Percentiles rank a stretch among this genome's conserved stretches.
Evolutionary conservation across 2,888 invertebrate species (phyloP).

Genomic region (Deilephila porcellus): DNA sequence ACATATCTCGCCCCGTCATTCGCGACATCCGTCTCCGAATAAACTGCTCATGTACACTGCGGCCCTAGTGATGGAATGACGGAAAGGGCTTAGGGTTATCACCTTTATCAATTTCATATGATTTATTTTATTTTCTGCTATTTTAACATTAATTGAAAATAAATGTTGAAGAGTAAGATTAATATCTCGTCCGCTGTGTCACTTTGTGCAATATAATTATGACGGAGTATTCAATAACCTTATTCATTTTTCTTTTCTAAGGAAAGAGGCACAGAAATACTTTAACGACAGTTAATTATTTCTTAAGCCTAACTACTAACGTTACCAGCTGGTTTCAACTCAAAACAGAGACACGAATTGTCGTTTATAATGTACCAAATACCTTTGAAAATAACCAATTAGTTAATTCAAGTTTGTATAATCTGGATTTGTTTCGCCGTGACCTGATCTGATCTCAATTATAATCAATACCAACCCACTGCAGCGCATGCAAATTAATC

Average conservation of each 20-base stretch:
- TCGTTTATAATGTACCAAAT: neutral
- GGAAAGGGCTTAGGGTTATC: conserved; percentile 49
- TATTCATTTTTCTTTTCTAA: too few species aligned
- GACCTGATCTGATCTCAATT: conserved; percentile 3
- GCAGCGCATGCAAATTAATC: neutral
- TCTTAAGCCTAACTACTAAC: too few species aligned
- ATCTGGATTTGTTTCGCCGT: conserved; percentile 4
- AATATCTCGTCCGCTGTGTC: too few species aligned
- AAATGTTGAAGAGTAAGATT: too few species aligned
- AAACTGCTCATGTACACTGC: conserved; percentile 50
- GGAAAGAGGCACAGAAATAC: too few species aligned
- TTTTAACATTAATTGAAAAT: too few species aligned
- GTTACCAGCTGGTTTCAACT: too few species aligned
- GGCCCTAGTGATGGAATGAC: conserved; percentile 48
- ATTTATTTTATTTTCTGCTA: neutral
- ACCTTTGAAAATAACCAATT: conserved; percentile 1
- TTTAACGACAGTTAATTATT: too few species aligned
- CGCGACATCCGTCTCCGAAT: conserved; percentile 68
- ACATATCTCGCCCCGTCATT: conserved; percentile 55
- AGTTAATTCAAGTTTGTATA: neutral
- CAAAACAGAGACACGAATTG: neutral
- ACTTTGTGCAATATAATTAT: too few species aligned
- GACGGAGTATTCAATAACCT: too few species aligned
- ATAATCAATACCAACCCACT: neutral
- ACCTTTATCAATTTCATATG: neutral